Evolutionary conservation across 2,888 invertebrate species (phyloP).

Genomic region (Caenorhabditis parvicauda): DNA sequence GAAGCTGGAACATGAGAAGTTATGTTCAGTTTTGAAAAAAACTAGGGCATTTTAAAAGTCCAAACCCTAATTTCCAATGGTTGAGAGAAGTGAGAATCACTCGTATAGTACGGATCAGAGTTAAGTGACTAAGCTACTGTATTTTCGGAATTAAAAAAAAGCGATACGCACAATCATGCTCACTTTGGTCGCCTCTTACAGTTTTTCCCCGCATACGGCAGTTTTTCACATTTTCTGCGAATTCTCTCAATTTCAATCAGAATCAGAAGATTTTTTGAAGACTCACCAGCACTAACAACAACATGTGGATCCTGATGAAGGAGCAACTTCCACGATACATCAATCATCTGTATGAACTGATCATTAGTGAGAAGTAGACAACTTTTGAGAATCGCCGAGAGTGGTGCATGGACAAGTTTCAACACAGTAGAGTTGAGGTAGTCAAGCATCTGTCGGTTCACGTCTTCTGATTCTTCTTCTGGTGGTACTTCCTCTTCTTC

Average conservation of each 20-base stretch:
- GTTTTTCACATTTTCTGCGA: neutral
- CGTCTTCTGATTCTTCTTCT: constrained; percentile 25
- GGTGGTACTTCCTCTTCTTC: constrained; percentile 49
- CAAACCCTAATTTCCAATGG: no score
- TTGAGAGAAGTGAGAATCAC: no score
- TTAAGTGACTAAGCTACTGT: no score
- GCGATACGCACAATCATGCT: no score
- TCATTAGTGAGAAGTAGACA: constrained; percentile 76
- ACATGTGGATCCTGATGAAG: constrained; percentile 79
- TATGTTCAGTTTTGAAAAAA: no score
- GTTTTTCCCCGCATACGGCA: neutral
- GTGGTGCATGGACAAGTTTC: constrained; percentile 77
- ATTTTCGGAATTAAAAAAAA: no score
- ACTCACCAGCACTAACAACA: constrained; percentile 67
- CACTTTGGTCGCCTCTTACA: neutral
- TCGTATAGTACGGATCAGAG: no score
- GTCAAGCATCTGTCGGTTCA: constrained; percentile 34
- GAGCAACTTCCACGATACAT: constrained; percentile 90
- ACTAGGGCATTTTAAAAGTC: no score
- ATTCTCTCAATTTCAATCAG: neutral
- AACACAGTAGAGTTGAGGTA: constrained; percentile 67
- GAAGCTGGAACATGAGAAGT: no score
- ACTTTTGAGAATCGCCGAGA: constrained; percentile 83
- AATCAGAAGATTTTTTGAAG: constrained; percentile 12
- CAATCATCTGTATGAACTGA: constrained; percentile 73